These are phyloP conservation scores for Lepeophtheirus nordmannii DNA, from an alignment of 2,888 invertebrate genomes.

Conservation along the genomic window DNA sequence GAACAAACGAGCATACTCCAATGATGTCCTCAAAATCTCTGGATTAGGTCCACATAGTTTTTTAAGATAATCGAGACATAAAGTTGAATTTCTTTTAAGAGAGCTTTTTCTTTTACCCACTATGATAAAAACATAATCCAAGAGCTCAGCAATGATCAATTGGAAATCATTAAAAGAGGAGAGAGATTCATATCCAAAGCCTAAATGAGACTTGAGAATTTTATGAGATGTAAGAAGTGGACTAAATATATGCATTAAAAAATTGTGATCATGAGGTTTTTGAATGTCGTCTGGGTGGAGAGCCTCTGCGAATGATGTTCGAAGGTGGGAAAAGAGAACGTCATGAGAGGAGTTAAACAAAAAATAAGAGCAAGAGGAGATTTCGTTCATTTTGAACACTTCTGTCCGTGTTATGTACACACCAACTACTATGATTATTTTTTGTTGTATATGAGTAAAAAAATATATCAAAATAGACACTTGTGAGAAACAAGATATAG, in stretches of 20 bases:
- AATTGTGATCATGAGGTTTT: neutral
- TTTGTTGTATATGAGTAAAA: neutral
- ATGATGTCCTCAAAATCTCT: neutral
- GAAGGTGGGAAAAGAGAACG: neutral
- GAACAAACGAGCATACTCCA: neutral
- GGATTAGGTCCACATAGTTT: slow-evolving; percentile 1
- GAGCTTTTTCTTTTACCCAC: neutral
- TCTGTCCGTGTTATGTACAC: no score
- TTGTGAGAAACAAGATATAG: slow-evolving; percentile 3
- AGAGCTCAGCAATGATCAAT: neutral
- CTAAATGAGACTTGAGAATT: neutral
- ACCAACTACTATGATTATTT: neutral
- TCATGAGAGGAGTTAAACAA: neutral
- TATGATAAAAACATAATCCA: neutral
- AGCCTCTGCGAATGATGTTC: neutral
- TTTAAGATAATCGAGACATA: neutral
- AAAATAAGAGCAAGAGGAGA: neutral
- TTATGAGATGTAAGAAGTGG: neutral
- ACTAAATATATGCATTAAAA: neutral
- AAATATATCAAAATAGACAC: neutral
- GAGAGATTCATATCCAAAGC: neutral
- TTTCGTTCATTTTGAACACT: neutral
- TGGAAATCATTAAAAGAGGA: neutral
- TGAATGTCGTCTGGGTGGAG: neutral
- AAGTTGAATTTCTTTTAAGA: neutral